Percentiles rank a stretch among this genome's conserved stretches.
These are phyloP conservation scores for Drosophila tristis DNA, from an alignment of 1,140 invertebrate genomes.

Conservation along the genomic window DNA sequence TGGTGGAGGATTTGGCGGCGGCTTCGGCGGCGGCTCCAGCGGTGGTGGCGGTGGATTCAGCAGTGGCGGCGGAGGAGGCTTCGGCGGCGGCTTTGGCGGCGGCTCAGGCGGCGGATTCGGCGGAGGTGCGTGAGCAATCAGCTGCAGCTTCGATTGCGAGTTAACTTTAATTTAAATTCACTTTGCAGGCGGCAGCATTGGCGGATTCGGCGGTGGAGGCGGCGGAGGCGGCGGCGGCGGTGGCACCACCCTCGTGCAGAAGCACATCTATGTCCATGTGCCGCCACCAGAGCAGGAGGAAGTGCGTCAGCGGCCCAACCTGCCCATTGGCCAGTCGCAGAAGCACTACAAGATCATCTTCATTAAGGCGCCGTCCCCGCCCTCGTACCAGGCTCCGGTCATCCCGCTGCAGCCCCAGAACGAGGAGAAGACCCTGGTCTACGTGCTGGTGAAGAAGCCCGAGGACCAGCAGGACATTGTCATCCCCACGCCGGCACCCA, in stretches of 20 bases:
- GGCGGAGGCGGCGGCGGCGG: conserved; percentile 83
- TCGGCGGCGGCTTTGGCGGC: conserved; percentile 38
- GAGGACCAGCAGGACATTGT: conserved; percentile 91
- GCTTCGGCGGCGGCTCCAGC: conserved; percentile 40
- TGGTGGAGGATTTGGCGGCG: conserved; percentile 41
- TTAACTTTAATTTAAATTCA: conserved; percentile 15
- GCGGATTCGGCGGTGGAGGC: conserved; percentile 76
- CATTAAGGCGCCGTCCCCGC: conserved; percentile 93
- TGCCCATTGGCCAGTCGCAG: conserved; percentile 87
- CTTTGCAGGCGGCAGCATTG: conserved; percentile 80
- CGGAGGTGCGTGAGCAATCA: conserved; percentile 60
- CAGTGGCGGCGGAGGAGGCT: conserved; percentile 28
- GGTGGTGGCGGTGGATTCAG: conserved; percentile 50
- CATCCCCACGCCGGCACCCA: conserved; percentile 90
- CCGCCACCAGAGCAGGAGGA: conserved; percentile 90
- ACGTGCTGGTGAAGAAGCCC: conserved; percentile 94
- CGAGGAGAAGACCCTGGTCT: conserved; percentile 95
- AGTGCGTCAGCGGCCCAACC: conserved; percentile 86
- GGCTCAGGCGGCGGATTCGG: conserved; percentile 72
- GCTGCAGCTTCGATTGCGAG: conserved; percentile 24
- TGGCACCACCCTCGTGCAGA: conserved; percentile 88
- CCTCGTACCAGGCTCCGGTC: conserved; percentile 90
- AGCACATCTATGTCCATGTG: conserved; percentile 92
- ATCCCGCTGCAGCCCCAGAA: conserved; percentile 91
- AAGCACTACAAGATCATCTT: conserved; percentile 96